Base-by-base conservation (phyloP, 2,888 invertebrate genomes). In the Epiperipatus broadwayi region DNA sequence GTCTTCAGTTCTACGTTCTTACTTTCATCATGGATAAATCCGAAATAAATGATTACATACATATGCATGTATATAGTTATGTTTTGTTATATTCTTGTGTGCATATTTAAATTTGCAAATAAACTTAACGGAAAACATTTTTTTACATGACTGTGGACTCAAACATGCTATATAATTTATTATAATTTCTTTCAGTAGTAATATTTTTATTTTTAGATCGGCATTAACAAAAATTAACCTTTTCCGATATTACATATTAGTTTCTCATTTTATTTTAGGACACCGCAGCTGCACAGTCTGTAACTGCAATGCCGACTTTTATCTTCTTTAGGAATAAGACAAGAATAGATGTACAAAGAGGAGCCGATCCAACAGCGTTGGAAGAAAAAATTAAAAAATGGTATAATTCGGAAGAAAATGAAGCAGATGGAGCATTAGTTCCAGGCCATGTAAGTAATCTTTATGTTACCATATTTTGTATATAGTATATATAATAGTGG, bases 291-390 rank as follows among this genome's bases (percentile, higher is more conserved):
- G 66, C 71, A 10, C 80, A 93, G 55, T 83, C 83, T 39, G 80
- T 99, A 28, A 76, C 76, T 40, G 85, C 91, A 0, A 93, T 97
- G 91, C 97, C 97, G 18, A 99, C 97, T 1, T 99, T 99, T 55
- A 73, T 89, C 48, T 85, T 95, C 56, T 93, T 81, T 58, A 73
- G 79, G 49, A 91, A 59, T 46, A 54, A 55, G 49, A 44, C 46
- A 10, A 58, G 56, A 46, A 45, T 60, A 3, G 58, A 21, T 29
- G 5, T 39, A 16, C 15, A 14, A 48, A 76, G 80, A 63, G 95
- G 95, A 8, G 89, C 89, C 1, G 80, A 93, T 61, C 67, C 80
- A 1, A 61, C 64, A 5, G 67, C 71, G 1, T 58, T 99, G 41
- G 89, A 93, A 61, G 73, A 69, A 30, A 89, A 89, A 67, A 80